A percentile compares a stretch with the other conserved stretches of the same genome.
Evolutionary conservation across 2,797 vertebrate species (phyloP).

Genomic region (Xyrichtys novacula): DNA sequence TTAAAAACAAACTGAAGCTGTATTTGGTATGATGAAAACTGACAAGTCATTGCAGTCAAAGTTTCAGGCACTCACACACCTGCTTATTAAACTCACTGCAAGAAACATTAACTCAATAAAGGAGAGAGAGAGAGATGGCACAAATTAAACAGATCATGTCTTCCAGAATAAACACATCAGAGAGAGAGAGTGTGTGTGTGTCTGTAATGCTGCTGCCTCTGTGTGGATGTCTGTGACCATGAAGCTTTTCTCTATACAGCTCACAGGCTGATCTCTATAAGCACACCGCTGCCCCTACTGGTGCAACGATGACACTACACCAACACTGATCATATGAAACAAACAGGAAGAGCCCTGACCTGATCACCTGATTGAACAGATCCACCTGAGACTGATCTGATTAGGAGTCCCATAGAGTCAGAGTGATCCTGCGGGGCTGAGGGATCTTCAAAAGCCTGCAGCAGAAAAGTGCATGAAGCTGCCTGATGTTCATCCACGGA

Average conservation of each 20-base stretch:
- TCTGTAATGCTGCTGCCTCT: conserved; percentile 15
- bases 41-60: conserved; percentile 13
- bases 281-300: conserved; percentile 54
- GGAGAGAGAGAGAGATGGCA: conserved; percentile 58
- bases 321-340: conserved; percentile 29
- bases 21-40: conserved; percentile 70
- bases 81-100: conserved; percentile 20
- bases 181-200: conserved; percentile 1
- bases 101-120: conserved; percentile 13
- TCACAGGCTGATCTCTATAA: not conserved
- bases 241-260: not conserved
- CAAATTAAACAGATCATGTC: conserved; percentile 18
- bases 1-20: conserved; percentile 47
- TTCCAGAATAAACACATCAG: conserved; percentile 4
- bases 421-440: conserved; percentile 7
- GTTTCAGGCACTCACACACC: conserved; percentile 13
- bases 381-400: too few relatives aligned
- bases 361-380: too few relatives aligned
- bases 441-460: conserved; percentile 30
- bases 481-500: conserved; percentile 54
- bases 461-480: conserved; percentile 55
- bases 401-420: not conserved
- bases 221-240: too few relatives aligned
- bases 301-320: conserved; percentile 14
- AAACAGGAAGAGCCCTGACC: not conserved